These are phyloP conservation scores for Lepidurus arcticus DNA, from an alignment of 1,140 invertebrate genomes.

Conservation along the genomic window DNA sequence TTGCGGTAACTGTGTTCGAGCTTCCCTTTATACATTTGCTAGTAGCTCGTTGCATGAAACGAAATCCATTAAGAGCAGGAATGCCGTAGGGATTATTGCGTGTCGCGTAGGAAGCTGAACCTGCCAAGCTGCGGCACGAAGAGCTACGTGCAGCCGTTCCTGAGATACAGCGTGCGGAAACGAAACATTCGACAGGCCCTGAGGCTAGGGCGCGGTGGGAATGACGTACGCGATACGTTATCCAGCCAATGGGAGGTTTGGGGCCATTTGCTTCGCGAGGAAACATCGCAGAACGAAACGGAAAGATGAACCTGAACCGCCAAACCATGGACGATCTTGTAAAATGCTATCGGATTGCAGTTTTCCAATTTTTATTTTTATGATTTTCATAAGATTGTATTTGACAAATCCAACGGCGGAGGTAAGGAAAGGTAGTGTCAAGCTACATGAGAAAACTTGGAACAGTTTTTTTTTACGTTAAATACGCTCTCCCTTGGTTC, in stretches of 20 bases:
- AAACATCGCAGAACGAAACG: too few species aligned
- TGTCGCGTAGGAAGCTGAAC: background rate
- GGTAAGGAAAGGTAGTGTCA: background rate
- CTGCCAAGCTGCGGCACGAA: background rate
- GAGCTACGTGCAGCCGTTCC: constrained; percentile 2
- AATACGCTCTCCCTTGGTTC: background rate
- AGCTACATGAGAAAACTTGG: background rate
- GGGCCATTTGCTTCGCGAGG: too few species aligned
- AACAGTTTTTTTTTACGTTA: background rate
- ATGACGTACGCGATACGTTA: background rate
- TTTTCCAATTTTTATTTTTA: background rate
- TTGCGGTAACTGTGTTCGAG: background rate
- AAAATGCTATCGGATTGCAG: too few species aligned
- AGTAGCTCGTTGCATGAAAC: background rate
- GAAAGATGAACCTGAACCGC: too few species aligned
- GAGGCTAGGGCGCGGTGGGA: background rate
- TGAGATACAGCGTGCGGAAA: background rate
- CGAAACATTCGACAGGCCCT: background rate
- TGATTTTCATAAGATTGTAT: background rate
- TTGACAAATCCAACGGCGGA: background rate
- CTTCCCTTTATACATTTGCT: background rate
- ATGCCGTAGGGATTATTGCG: background rate
- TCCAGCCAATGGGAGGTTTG: too few species aligned
- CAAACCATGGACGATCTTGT: too few species aligned
- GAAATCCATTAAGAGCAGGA: background rate